A percentile compares a stretch with the other conserved stretches of the same genome.
Conservation (phyloP, 35 echinoderm and acorn worm genomes). For the Lytechinus pictus region DNA sequence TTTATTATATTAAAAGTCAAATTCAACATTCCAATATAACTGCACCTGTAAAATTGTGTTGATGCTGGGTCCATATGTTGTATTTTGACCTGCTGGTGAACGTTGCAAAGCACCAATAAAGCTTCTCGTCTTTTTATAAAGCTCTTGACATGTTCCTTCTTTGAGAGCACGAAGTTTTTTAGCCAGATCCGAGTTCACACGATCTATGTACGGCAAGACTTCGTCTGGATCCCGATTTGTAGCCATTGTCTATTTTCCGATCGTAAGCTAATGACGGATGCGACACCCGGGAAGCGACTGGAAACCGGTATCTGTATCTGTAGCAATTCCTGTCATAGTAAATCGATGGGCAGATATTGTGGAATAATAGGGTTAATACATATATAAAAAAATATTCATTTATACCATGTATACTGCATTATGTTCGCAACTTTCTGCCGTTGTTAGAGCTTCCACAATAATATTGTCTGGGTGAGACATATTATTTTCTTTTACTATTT, state of each 20-base stretch:
- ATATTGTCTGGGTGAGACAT: too few relatives aligned
- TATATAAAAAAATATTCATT: neutral
- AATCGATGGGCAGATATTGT: neutral
- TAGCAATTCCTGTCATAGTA: neutral
- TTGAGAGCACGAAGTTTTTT: conserved; percentile 69
- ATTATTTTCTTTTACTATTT: too few relatives aligned
- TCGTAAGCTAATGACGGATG: neutral
- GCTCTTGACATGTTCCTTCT: conserved; percentile 70
- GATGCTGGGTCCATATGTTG: conserved; percentile 88
- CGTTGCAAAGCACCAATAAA: conserved; percentile 88
- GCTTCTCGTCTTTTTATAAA: conserved; percentile 91
- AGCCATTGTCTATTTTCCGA: conserved; percentile 7
- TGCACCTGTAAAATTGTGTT: conserved; percentile 67
- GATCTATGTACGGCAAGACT: conserved; percentile 66
- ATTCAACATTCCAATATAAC: neutral
- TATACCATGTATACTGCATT: neutral
- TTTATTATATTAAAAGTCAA: too few relatives aligned
- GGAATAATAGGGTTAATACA: neutral
- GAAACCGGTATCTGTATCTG: neutral
- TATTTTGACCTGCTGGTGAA: conserved; percentile 69
- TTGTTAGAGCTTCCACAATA: too few relatives aligned
- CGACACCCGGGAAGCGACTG: neutral
- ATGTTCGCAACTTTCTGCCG: neutral
- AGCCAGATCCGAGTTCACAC: conserved; percentile 75
- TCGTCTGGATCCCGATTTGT: conserved; percentile 3